A percentile compares a stretch with the other conserved stretches of the same genome.
Conservation (phyloP, 2,113 vertebrate genomes). For the Paradoxurus hermaphroditus region DNA sequence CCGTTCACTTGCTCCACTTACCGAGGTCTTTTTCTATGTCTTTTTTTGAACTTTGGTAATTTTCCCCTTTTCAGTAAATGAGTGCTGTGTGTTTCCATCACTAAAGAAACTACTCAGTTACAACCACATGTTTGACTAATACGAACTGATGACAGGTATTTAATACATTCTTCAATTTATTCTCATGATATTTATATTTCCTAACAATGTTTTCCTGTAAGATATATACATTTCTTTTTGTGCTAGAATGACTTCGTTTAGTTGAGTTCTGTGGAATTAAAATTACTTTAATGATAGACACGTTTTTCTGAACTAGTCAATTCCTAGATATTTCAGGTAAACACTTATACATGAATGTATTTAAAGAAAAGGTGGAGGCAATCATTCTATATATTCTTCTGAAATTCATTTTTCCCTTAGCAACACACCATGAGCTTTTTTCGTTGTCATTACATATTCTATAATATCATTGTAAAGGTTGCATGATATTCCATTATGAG, state of each 20-base stretch:
- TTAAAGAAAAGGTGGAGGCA: background rate
- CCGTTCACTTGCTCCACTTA: background rate
- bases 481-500: background rate
- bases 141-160: background rate
- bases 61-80: background rate
- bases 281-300: background rate
- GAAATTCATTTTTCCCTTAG: background rate
- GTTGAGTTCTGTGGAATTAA: background rate
- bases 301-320: background rate
- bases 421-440: background rate
- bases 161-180: background rate
- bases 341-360: background rate
- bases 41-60: background rate
- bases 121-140: background rate
- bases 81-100: background rate
- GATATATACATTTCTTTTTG: background rate
- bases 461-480: background rate
- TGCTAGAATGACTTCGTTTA: background rate
- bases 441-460: background rate
- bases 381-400: background rate
- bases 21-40: background rate
- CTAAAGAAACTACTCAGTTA: background rate
- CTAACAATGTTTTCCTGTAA: background rate
- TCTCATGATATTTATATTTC: background rate
- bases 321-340: background rate